Evolutionary conservation across 2,888 invertebrate species (phyloP).

Genomic region (Biston stratarius): DNA sequence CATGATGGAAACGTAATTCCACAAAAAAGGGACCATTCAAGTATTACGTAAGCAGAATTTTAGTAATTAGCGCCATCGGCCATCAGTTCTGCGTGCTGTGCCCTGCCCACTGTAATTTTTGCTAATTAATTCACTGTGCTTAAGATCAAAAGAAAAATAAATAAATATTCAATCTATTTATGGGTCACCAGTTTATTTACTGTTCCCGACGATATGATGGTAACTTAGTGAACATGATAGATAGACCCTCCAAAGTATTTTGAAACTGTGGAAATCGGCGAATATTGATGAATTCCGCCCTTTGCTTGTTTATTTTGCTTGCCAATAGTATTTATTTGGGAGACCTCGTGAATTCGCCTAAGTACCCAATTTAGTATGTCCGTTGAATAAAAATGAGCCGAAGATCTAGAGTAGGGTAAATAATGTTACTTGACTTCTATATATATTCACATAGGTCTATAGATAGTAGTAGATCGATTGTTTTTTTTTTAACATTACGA

Average conservation of each 20-base stretch:
- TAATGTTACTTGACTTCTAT: constrained; percentile 34
- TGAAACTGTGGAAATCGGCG: constrained; percentile 57
- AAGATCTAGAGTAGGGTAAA: constrained; percentile 35
- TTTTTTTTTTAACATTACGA: neutral
- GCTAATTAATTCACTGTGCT: too few species aligned
- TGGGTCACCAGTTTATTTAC: neutral
- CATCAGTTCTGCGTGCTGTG: too few species aligned
- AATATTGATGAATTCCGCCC: constrained; percentile 59
- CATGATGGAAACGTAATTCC: too few species aligned
- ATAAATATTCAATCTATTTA: too few species aligned
- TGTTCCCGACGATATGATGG: neutral
- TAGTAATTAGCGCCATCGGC: too few species aligned
- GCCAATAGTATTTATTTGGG: constrained; percentile 52
- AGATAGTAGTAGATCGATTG: constrained; percentile 5
- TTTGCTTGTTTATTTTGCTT: constrained; percentile 52
- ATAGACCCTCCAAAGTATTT: constrained; percentile 59
- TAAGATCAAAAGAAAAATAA: too few species aligned
- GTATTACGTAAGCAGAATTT: too few species aligned
- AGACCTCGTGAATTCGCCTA: constrained; percentile 37
- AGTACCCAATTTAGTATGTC: constrained; percentile 36
- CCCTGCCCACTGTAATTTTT: too few species aligned
- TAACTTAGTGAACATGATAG: constrained; percentile 56
- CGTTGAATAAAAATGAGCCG: constrained; percentile 37
- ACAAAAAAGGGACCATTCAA: too few species aligned
- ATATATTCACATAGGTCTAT: constrained; percentile 8